Evolutionary conservation across 1,140 invertebrate species (phyloP).

Genomic region (Aricia agestis): DNA sequence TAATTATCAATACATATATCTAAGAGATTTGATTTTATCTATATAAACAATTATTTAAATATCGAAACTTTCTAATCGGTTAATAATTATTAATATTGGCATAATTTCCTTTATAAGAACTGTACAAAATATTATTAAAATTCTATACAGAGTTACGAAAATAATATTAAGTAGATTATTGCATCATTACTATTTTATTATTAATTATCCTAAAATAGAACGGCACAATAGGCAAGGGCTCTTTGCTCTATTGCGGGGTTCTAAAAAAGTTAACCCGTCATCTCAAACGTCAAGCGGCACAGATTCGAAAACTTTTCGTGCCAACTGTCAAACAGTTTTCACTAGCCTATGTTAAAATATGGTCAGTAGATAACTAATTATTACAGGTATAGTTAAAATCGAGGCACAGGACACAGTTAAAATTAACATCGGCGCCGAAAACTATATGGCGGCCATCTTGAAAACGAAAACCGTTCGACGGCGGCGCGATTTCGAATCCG

Average conservation of each 20-base stretch:
- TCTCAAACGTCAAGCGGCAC: conserved; percentile 20
- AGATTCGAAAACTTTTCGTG: conserved; percentile 6
- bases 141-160: conserved; percentile 35
- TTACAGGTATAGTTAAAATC: background rate
- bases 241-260: conserved; percentile 49
- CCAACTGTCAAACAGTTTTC: background rate
- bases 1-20: conserved; percentile 43
- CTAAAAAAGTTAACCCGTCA: conserved; percentile 49
- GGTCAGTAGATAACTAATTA: background rate
- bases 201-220: conserved; percentile 34
- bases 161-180: conserved; percentile 24
- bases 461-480: background rate
- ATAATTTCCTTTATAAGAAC: conserved; percentile 35
- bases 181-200: conserved; percentile 22
- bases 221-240: conserved; percentile 60
- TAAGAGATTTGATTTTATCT: conserved; percentile 49
- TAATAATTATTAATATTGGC: conserved; percentile 35
- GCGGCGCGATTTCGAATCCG: background rate
- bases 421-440: background rate
- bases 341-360: background rate
- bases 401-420: background rate
- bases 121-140: conserved; percentile 42
- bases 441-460: background rate
- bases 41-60: conserved; percentile 41
- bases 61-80: conserved; percentile 43